Evolutionary conservation across 2,797 vertebrate genomes (phyloP).

Genomic region (Morelia viridis): DNA sequence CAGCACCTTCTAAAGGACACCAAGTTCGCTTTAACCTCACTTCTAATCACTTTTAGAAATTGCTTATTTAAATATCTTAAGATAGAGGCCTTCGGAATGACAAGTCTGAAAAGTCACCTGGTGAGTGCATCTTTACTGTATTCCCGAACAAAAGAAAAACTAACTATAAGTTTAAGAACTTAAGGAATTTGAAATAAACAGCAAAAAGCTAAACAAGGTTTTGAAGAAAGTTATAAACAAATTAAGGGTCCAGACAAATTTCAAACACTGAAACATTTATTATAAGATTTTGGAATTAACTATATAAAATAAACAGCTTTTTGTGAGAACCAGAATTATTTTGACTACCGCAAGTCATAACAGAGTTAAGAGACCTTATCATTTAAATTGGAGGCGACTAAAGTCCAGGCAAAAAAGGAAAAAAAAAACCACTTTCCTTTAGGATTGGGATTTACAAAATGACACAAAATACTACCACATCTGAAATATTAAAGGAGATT

Average conservation of each 20-base stretch:
- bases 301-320: background rate
- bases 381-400: background rate
- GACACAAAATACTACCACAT: background rate
- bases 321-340: background rate
- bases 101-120: background rate
- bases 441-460: background rate
- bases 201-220: background rate
- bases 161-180: background rate
- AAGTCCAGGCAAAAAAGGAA: background rate
- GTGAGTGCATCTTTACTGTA: background rate
- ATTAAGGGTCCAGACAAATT: background rate
- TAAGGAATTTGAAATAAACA: background rate
- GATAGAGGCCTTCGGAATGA: background rate
- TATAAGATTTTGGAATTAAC: background rate
- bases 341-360: background rate
- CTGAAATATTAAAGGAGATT: background rate
- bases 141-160: background rate
- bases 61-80: background rate
- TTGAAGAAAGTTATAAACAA: background rate
- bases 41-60: background rate
- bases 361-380: background rate
- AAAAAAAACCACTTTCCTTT: background rate
- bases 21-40: background rate
- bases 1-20: background rate
- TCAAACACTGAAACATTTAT: background rate